phyloP scores from a whole-genome alignment of 2,113 vertebrate species.

The Falco punctatus region DNA sequence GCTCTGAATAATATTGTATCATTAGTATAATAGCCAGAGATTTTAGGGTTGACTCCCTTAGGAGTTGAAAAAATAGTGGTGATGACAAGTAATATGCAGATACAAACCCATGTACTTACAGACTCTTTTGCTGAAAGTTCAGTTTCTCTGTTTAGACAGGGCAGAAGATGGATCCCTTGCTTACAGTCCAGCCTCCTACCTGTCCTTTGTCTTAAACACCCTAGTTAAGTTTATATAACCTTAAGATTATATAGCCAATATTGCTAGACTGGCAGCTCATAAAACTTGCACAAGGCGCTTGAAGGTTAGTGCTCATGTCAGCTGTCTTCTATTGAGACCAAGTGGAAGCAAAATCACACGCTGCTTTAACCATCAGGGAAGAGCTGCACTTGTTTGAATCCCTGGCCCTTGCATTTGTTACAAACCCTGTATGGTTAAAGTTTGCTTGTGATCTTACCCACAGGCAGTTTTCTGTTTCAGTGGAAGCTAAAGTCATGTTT shows the following conservation, averaged over 20 bases:
- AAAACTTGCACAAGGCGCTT: background rate
- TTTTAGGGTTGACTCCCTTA: background rate
- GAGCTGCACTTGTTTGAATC: background rate
- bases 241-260: background rate
- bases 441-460: background rate
- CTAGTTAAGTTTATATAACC: background rate
- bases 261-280: background rate
- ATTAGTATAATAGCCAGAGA: background rate
- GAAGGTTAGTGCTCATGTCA: background rate
- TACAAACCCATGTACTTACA: background rate
- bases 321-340: background rate
- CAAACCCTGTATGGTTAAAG: background rate
- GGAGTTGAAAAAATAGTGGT: background rate
- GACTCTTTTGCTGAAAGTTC: background rate
- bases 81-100: background rate
- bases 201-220: background rate
- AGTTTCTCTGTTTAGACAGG: background rate
- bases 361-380: background rate
- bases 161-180: background rate
- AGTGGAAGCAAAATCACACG: background rate
- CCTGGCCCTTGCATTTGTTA: background rate
- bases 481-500: background rate
- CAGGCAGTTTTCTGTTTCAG: background rate
- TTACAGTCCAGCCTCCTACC: background rate
- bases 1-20: background rate